These are phyloP conservation scores for Zoroaster sp. DNA, from an alignment of 53 echinoderm and acorn worm genomes.

Conservation along the genomic window DNA sequence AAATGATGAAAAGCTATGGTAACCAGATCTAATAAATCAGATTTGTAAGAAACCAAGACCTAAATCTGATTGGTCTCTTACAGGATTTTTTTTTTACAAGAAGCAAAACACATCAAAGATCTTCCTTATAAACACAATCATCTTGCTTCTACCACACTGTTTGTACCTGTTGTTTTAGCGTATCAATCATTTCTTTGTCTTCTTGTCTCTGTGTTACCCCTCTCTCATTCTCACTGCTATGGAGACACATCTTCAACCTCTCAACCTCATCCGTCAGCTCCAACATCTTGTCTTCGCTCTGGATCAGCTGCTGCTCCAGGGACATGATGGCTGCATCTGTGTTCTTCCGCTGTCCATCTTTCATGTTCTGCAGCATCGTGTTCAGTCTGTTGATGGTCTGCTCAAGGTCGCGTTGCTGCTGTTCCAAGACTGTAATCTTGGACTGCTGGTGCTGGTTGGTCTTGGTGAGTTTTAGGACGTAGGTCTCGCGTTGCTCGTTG, in stretches of 20 bases:
- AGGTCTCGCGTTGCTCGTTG: conserved; percentile 54
- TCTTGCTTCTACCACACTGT: no score
- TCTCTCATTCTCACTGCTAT: not conserved
- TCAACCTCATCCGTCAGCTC: conserved; percentile 11
- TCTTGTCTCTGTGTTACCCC: not conserved
- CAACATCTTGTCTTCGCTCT: conserved; percentile 25
- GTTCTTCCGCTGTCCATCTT: conserved; percentile 1
- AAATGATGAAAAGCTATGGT: no score
- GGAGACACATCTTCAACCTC: not conserved
- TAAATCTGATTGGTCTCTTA: no score
- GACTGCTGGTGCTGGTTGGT: conserved; percentile 57
- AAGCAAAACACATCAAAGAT: no score
- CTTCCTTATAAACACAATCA: no score
- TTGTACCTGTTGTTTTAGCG: conserved; percentile 40
- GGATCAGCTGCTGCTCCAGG: conserved; percentile 43
- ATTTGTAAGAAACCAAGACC: no score
- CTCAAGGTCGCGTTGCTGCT: conserved; percentile 17
- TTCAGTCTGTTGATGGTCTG: conserved; percentile 32
- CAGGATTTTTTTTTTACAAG: no score
- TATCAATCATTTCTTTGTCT: conserved; percentile 34
- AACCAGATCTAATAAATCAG: no score
- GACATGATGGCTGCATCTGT: conserved; percentile 40
- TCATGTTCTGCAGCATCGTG: conserved; percentile 24
- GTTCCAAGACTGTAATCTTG: conserved; percentile 52
- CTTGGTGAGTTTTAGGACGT: conserved; percentile 46